Base-by-base conservation (phyloP, 2,113 vertebrate species). In the Osmerus eperlanus region DNA sequence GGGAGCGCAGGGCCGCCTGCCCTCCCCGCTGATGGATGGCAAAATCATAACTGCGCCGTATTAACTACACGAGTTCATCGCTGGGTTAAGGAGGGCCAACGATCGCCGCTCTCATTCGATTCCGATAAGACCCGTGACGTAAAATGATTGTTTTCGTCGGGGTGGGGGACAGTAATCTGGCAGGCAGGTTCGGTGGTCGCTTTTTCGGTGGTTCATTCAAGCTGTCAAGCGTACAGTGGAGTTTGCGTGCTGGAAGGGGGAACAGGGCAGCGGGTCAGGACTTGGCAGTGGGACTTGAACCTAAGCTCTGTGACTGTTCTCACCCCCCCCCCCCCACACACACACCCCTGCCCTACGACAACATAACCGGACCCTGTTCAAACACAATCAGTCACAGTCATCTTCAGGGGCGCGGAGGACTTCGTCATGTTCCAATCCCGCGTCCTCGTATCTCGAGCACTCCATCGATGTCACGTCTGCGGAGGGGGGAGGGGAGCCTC, bases 41-140 rank as follows among this genome's bases (percentile, higher is more conserved):
- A 95, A 97, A 97, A 97, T 97, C 96, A 97, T 96, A 96, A 95
- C 93, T 88, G 91, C 92, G 93, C 94, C 92, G 93, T 96, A 97
- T 97, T 96, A 97, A 95, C 94, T 92, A 89, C 86, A 93, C 41
- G 94, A 96, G 96, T 98, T 98, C 96, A 98, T 92, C 93, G 91
- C 85, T 89, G 91, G 95, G 96, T 95, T 96, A 96, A 94, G 93
- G 95, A 93, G 92, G 93, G 92, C 93, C 93, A 94, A 90, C 95
- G 94, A 94, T 89, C 91, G 91, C 91, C 89, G 92, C 92, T 93
- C 91, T 94, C 94, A 94, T 95, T 95, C 94, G 89, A 95, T 95
- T 93, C 91, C 89, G 89, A 93, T 93, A 91, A 91, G 92, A 93
- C 90, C 81, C 47, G 86, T 47, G 82, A 89, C 81, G 86, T 84